These are phyloP conservation scores for Scopus umbretta DNA, from an alignment of 2,113 vertebrate species.

Conservation along the genomic window DNA sequence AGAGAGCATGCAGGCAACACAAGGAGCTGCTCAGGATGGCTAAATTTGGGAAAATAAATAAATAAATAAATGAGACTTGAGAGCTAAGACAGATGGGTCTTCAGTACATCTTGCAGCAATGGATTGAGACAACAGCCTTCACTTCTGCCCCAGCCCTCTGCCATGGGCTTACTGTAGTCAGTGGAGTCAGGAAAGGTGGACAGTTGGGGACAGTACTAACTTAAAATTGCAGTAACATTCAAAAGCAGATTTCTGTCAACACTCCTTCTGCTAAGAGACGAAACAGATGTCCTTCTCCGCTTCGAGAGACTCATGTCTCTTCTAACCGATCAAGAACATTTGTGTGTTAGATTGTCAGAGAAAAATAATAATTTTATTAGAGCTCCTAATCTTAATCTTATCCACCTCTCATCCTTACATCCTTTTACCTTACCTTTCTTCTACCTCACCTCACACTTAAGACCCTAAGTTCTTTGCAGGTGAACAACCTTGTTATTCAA, in stretches of 20 bases:
- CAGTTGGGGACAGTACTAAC: neutral
- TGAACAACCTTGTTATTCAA: neutral
- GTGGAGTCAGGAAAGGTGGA: neutral
- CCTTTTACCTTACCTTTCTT: neutral
- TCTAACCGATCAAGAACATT: neutral
- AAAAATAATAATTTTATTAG: neutral
- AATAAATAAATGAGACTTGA: neutral
- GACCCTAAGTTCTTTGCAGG: neutral
- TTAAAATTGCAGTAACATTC: neutral
- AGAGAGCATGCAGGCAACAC: neutral
- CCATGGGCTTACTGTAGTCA: neutral
- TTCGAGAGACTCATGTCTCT: neutral
- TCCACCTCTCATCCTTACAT: neutral
- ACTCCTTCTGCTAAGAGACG: neutral
- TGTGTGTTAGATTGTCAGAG: neutral
- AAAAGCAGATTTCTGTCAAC: neutral
- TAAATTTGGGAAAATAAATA: neutral
- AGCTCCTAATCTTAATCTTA: neutral
- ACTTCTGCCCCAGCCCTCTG: neutral
- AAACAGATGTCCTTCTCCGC: neutral
- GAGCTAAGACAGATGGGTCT: neutral
- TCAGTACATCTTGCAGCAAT: neutral
- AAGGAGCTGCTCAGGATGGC: neutral
- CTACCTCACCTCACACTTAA: neutral
- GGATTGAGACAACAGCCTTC: neutral